Evolutionary conservation across 1,140 invertebrate species (phyloP).

Genomic region (Zelostemma sp.): DNA sequence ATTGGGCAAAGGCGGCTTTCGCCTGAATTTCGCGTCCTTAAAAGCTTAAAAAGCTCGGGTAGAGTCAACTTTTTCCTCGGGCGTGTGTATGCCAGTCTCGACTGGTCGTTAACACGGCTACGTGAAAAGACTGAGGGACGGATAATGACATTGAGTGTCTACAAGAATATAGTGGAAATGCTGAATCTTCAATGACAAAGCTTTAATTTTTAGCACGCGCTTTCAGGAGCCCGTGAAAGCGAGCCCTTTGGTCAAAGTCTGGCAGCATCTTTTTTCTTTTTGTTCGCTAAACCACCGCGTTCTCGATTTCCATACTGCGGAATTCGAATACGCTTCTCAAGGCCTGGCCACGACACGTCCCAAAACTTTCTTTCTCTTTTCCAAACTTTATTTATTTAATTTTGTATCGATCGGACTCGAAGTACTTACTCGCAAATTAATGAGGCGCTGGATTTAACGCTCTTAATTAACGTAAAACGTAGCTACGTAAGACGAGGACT

Average conservation of each 20-base stretch:
- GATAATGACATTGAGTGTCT: slow-evolving; percentile 46
- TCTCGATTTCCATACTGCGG: no score
- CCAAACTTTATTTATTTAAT: no score
- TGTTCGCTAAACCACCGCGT: no score
- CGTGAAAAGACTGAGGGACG: slow-evolving; percentile 2
- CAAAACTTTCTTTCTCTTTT: no score
- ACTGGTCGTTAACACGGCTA: slow-evolving; percentile 39
- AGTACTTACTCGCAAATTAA: no score
- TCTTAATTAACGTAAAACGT: no score
- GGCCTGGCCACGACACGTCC: no score
- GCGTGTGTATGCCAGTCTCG: slow-evolving; percentile 30
- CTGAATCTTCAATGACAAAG: slow-evolving; percentile 50
- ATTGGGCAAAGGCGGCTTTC: slow-evolving; percentile 36
- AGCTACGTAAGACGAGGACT: no score
- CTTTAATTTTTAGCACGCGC: slow-evolving; percentile 49
- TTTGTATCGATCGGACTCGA: no score
- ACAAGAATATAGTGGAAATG: slow-evolving; percentile 45
- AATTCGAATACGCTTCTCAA: no score
- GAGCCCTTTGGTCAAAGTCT: slow-evolving; percentile 46
- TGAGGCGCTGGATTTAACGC: no score
- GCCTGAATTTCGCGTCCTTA: slow-evolving; percentile 32
- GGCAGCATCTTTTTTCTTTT: slow-evolving; percentile 32
- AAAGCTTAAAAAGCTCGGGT: slow-evolving; percentile 44
- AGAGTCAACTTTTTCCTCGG: slow-evolving; percentile 33
- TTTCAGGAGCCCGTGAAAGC: slow-evolving; percentile 48